Conservation (phyloP, 1,140 invertebrate genomes). For the Pteromalus puparum region DNA sequence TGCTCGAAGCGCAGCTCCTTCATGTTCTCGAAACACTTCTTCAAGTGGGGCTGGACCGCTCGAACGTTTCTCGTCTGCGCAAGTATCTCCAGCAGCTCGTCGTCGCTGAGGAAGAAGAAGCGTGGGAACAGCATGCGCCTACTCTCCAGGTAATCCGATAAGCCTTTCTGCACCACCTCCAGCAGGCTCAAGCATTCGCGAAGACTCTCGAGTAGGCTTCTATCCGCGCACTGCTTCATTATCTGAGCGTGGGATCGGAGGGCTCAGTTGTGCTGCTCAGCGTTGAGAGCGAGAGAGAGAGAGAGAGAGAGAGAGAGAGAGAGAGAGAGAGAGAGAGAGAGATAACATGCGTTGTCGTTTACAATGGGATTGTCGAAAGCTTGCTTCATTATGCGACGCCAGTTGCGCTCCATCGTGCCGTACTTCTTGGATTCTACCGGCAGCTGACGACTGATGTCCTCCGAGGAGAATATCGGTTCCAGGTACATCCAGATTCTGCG, state of each 20-base stretch:
- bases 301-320: too few species aligned
- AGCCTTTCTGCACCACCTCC: constrained; percentile 83
- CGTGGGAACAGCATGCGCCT: constrained; percentile 84
- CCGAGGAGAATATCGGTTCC: constrained; percentile 89
- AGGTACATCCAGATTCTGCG: constrained; percentile 87
- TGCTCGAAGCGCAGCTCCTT: constrained; percentile 81
- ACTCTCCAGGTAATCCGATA: constrained; percentile 85
- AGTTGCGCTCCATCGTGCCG: constrained; percentile 84
- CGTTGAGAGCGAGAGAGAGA: too few species aligned
- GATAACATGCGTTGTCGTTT: too few species aligned
- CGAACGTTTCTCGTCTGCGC: constrained; percentile 84
- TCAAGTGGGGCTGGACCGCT: constrained; percentile 86
- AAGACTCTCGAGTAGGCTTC: constrained; percentile 80
- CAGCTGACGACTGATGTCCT: constrained; percentile 86
- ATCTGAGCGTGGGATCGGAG: constrained; percentile 69
- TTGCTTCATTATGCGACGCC: constrained; percentile 84
- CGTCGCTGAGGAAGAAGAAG: constrained; percentile 87
- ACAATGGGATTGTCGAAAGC: constrained; percentile 82
- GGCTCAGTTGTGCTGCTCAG: neutral
- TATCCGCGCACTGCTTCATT: constrained; percentile 78
- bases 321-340: too few species aligned
- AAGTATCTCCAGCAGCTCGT: constrained; percentile 86
- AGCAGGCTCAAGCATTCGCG: constrained; percentile 81
- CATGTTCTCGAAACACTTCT: constrained; percentile 89
- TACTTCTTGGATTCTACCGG: constrained; percentile 87